Conservation (phyloP, 2,797 vertebrate genomes). For the Tiaroga cobitis region DNA sequence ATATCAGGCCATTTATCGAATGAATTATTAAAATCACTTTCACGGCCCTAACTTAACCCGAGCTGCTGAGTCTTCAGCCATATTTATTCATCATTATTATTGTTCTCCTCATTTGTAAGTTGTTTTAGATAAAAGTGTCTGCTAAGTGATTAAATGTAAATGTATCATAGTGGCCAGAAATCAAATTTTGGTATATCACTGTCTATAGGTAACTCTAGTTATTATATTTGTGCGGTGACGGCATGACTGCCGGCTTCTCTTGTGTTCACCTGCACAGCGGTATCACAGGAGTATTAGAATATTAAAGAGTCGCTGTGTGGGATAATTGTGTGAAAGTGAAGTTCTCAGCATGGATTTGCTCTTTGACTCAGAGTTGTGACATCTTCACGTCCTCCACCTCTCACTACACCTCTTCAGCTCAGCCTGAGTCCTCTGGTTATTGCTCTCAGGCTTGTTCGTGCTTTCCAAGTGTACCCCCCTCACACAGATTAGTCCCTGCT, state of each 20-base stretch:
- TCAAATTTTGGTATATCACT: not conserved
- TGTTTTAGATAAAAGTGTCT: too few relatives aligned
- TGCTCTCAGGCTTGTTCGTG: constrained; percentile 24
- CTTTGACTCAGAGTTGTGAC: constrained; percentile 28
- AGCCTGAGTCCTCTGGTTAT: constrained; percentile 26
- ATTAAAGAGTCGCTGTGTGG: constrained; percentile 11
- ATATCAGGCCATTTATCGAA: not conserved
- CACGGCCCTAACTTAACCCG: too few relatives aligned
- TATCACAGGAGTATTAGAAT: constrained; percentile 2
- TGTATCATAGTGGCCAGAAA: not conserved
- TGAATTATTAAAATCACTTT: not conserved
- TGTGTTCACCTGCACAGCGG: not conserved
- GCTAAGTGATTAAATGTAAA: too few relatives aligned
- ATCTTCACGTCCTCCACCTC: not conserved
- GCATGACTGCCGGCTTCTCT: not conserved
- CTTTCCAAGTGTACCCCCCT: constrained; percentile 5
- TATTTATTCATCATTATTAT: too few relatives aligned
- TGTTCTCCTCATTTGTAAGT: too few relatives aligned
- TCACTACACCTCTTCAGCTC: constrained; percentile 30
- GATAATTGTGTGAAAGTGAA: constrained; percentile 24
- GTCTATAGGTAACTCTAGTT: not conserved
- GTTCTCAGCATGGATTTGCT: constrained; percentile 31
- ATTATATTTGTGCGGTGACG: not conserved
- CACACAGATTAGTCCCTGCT: constrained; percentile 37
- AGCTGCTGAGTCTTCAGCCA: too few relatives aligned